Evolutionary conservation across 2,797 vertebrate species (phyloP), one percentile per base, ranked within the genome.

Genomic region (Sphenodon punctatus): DNA sequence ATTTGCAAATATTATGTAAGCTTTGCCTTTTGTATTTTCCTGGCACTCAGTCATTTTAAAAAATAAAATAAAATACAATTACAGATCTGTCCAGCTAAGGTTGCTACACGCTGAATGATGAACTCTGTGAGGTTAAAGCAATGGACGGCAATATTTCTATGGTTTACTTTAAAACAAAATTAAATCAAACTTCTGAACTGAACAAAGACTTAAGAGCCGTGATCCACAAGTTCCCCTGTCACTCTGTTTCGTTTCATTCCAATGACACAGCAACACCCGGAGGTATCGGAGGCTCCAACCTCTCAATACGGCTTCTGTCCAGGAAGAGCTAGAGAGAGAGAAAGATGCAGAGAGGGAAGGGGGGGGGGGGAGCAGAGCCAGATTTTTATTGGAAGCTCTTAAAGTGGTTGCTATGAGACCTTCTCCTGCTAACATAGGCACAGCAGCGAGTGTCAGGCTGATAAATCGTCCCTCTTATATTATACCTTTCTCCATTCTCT

Each of bases 391-490:
- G 95, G 95, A 95, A 94, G 94, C 93, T 92, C 75, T 93, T 94
- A 87, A 93, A 94, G 84, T 93, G 94, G 95, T 95, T 96, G 95
- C 95, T 96, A 94, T 95, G 96, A 96, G 93, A 96, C 93, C 88
- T 85, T 90, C 87, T 91, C 58, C 71, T 90, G 93, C 93, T 75
- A 90, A 80, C 85, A 73, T 79, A 93, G 87, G 83, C 92, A 91
- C 87, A 89, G 86, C 90, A 88, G 93, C 60, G 82, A 93, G 90
- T 61, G 86, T 6, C 67, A 75, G 55, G 79, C 94, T 94, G 92
- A 86, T 87, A 89, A 91, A 93, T 89, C 65, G 67, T 89, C 87
- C 87, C 87, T 93, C 85, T 60, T 80, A 58, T 43, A 63, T 82
- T 88, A 87, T 76, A 91, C 77, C 91, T 91, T 93, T 82, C 80